These are phyloP conservation scores for Verasper variegatus DNA, from an alignment of 2,113 vertebrate species.

Conservation along the genomic window DNA sequence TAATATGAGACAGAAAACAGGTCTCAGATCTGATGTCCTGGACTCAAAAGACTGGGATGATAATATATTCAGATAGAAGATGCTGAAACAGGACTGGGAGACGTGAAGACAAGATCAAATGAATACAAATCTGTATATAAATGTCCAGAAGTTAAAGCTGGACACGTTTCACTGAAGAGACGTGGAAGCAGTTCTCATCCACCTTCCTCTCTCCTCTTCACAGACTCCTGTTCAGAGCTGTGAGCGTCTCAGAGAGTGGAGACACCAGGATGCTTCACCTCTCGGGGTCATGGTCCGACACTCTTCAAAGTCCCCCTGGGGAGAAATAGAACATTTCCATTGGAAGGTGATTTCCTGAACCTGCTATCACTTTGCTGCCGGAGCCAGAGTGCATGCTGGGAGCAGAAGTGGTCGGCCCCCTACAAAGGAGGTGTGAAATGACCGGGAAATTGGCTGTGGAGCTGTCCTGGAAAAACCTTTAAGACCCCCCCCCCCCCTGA, in stretches of 20 bases:
- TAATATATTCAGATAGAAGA: no score
- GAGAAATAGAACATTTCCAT: slow-evolving; percentile 23
- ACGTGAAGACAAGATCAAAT: no score
- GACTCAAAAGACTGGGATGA: no score
- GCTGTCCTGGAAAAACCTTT: slow-evolving; percentile 35
- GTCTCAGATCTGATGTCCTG: no score
- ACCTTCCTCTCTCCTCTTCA: not conserved
- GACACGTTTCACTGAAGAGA: no score
- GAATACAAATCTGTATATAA: no score
- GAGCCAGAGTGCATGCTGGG: slow-evolving; percentile 34
- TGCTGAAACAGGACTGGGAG: no score
- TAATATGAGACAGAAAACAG: no score
- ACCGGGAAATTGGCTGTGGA: slow-evolving; percentile 32
- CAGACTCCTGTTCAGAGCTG: slow-evolving; percentile 34
- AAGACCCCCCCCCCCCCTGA: not conserved
- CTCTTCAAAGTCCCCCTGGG: slow-evolving; percentile 15
- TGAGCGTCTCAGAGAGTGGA: not conserved
- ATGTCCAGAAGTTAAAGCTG: no score
- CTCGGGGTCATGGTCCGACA: slow-evolving; percentile 18
- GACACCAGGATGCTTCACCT: slow-evolving; percentile 31
- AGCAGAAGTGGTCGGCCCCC: slow-evolving; percentile 37
- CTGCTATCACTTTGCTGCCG: not conserved
- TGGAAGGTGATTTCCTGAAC: slow-evolving; percentile 32
- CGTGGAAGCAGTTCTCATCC: no score
- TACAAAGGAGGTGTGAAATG: slow-evolving; percentile 57